Evolutionary conservation across 2,888 invertebrate species (phyloP).

Genomic region (Conchocele bisecta): DNA sequence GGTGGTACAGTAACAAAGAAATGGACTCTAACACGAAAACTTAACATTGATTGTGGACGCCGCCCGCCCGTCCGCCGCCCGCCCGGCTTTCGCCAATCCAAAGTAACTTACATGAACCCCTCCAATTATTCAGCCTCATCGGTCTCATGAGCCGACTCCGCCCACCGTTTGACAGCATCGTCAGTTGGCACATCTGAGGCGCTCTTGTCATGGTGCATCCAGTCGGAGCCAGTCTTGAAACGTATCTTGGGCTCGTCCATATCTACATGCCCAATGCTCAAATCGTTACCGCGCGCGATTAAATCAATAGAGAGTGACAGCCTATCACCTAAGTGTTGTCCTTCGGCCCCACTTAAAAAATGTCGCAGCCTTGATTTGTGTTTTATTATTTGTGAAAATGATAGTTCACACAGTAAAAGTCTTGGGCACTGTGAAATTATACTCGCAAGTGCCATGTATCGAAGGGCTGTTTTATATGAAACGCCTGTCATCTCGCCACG

Average conservation of each 20-base stretch:
- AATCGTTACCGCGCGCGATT: background rate
- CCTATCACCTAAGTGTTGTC: background rate
- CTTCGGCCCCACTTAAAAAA: background rate
- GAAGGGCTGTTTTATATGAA: constrained; percentile 9
- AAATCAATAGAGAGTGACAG: background rate
- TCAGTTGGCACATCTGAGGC: background rate
- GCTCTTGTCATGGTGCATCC: background rate
- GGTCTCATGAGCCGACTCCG: background rate
- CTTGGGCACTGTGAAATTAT: constrained; percentile 1
- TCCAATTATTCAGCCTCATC: constrained; percentile 5
- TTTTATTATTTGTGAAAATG: background rate
- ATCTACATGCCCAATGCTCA: background rate
- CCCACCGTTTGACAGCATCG: background rate
- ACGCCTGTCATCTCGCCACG: background rate
- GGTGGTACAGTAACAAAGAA: too few relatives aligned
- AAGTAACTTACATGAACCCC: background rate
- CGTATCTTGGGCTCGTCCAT: background rate
- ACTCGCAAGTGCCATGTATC: background rate
- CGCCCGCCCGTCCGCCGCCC: too few relatives aligned
- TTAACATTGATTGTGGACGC: too few relatives aligned
- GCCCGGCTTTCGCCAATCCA: too few relatives aligned
- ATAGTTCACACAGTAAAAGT: constrained; percentile 2
- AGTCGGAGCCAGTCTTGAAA: constrained; percentile 2
- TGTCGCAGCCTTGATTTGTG: background rate
- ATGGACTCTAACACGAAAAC: too few relatives aligned